These are phyloP conservation scores for Labeo rohita DNA, from an alignment of 2,113 vertebrate species.

Conservation along the genomic window DNA sequence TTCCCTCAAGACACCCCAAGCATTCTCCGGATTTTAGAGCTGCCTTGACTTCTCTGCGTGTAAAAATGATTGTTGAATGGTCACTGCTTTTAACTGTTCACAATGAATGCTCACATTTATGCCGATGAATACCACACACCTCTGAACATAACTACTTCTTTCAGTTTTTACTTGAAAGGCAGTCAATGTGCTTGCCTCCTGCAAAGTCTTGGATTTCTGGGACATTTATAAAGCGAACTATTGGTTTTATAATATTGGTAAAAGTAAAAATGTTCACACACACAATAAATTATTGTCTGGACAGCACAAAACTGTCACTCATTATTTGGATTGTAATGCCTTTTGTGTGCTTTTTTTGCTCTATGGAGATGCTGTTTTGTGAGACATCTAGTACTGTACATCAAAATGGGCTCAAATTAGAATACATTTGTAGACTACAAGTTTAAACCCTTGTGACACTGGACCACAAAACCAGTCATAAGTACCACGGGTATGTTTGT, in stretches of 20 bases:
- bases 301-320: not conserved
- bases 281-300: too few relatives aligned
- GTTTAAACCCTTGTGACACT: not conserved
- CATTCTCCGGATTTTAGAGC: conserved; percentile 22
- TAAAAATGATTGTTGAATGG: conserved; percentile 15
- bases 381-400: too few relatives aligned
- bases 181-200: not conserved
- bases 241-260: not conserved
- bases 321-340: not conserved
- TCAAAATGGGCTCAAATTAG: not conserved
- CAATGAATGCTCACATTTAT: conserved; percentile 21
- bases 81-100: conserved; percentile 2
- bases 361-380: too few relatives aligned
- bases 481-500: too few relatives aligned
- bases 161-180: not conserved
- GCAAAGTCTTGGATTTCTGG: not conserved
- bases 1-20: not conserved
- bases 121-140: not conserved
- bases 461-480: too few relatives aligned
- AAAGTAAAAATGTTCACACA: not conserved
- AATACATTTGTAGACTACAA: not conserved
- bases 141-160: not conserved
- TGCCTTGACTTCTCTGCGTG: conserved; percentile 1
- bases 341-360: not conserved
- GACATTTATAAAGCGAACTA: not conserved